Conservation (phyloP, 2,113 vertebrate species). For the Nothobranchius kuhntae region DNA sequence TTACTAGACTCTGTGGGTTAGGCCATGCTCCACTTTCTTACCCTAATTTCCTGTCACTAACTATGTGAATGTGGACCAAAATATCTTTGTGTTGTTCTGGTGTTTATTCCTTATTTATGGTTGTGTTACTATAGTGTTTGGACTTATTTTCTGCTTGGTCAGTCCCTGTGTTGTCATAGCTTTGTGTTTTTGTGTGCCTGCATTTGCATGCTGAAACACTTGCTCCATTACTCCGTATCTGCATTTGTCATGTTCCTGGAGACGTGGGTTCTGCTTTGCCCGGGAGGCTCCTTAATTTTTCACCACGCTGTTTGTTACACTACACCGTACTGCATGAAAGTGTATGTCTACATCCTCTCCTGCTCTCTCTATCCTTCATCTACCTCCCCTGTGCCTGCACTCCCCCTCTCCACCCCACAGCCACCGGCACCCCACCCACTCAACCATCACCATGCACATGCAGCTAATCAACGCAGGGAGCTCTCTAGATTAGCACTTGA, state of each 20-base stretch:
- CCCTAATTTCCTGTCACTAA: slow-evolving; percentile 66
- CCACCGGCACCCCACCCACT: slow-evolving; percentile 32
- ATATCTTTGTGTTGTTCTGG: slow-evolving; percentile 22
- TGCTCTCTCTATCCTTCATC: slow-evolving; percentile 41
- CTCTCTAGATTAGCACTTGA: slow-evolving; percentile 76
- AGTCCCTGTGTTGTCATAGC: not conserved
- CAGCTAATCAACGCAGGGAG: slow-evolving; percentile 72
- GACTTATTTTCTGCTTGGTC: not conserved
- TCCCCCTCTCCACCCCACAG: slow-evolving; percentile 11
- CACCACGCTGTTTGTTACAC: slow-evolving; percentile 61
- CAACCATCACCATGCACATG: slow-evolving; percentile 15
- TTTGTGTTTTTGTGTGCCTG: slow-evolving; percentile 19
- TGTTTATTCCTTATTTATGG: slow-evolving; percentile 13
- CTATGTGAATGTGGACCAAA: slow-evolving; percentile 5
- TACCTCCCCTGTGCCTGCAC: slow-evolving; percentile 36
- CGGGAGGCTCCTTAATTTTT: slow-evolving; percentile 77
- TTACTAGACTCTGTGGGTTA: slow-evolving; percentile 58
- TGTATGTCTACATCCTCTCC: slow-evolving; percentile 48
- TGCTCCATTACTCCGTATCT: slow-evolving; percentile 63
- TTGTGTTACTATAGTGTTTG: slow-evolving; percentile 2
- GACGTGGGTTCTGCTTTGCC: slow-evolving; percentile 63
- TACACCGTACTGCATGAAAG: slow-evolving; percentile 61
- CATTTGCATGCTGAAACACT: slow-evolving; percentile 29
- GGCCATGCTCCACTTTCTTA: slow-evolving; percentile 66
- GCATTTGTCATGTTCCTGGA: slow-evolving; percentile 60